phyloP scores from a whole-genome alignment of 2,113 vertebrate species.

The Vireo altiloquus region DNA sequence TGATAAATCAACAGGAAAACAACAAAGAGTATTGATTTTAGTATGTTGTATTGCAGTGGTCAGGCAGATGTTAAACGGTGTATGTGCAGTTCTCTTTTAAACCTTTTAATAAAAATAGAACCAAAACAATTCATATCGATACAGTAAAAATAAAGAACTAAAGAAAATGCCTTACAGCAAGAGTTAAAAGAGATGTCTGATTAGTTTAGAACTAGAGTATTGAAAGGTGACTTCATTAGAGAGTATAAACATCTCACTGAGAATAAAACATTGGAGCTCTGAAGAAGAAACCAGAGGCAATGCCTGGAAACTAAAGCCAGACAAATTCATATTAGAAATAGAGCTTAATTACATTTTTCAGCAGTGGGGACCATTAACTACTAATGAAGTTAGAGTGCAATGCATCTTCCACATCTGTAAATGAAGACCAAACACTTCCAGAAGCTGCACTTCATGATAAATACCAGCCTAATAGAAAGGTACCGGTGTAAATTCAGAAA shows the following conservation, averaged over 20 bases:
- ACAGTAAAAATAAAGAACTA: neutral
- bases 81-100: neutral
- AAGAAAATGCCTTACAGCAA: neutral
- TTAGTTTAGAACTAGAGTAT: neutral
- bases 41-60: neutral
- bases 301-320: conserved; percentile 25
- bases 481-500: neutral
- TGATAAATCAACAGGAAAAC: neutral
- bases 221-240: conserved; percentile 47
- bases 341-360: conserved; percentile 36
- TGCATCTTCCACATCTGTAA: neutral
- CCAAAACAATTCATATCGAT: neutral
- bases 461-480: neutral
- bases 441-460: neutral
- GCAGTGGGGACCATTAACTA: neutral
- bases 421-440: neutral
- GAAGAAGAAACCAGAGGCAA: conserved; percentile 31
- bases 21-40: neutral
- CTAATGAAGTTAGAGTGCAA: neutral
- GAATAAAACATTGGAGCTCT: neutral
- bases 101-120: neutral
- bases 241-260: neutral
- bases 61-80: neutral
- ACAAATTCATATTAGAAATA: conserved; percentile 16
- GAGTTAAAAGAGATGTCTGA: neutral